Percentiles rank a stretch among this genome's conserved stretches.
Evolutionary conservation across 1,140 invertebrate genomes (phyloP).

Genomic region (Cydia amplana): DNA sequence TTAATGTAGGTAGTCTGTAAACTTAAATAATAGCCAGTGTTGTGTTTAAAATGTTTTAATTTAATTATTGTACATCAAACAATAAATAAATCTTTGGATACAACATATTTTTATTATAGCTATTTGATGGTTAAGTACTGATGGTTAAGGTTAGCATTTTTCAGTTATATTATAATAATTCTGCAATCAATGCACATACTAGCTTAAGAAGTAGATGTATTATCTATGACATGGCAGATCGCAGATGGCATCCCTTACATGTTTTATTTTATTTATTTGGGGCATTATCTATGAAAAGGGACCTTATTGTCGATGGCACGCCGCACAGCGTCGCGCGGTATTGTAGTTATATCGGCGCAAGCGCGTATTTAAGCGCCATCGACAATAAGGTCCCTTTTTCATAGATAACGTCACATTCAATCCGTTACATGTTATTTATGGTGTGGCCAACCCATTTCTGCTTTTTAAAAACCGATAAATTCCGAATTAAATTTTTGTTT

Average conservation of each 20-base stretch:
- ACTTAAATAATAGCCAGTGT: conserved; percentile 44
- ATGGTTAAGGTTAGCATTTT: conserved; percentile 28
- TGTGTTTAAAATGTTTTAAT: conserved; percentile 61
- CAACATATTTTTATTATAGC: conserved; percentile 56
- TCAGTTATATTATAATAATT: background rate
- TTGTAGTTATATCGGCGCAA: too few relatives aligned
- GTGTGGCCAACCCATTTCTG: too few relatives aligned
- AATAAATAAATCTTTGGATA: conserved; percentile 72
- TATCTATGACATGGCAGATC: background rate
- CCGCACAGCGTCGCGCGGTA: too few relatives aligned
- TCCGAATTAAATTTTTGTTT: too few relatives aligned
- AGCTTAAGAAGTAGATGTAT: conserved; percentile 9
- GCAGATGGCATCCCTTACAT: background rate
- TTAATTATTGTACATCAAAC: conserved; percentile 68
- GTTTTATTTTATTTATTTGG: too few relatives aligned
- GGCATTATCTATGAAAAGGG: too few relatives aligned
- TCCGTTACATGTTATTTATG: background rate
- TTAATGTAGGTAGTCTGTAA: conserved; percentile 40
- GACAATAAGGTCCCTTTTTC: too few relatives aligned
- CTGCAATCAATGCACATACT: background rate
- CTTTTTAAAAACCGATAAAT: too few relatives aligned
- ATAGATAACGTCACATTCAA: too few relatives aligned
- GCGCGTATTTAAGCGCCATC: too few relatives aligned
- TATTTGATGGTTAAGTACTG: conserved; percentile 53
- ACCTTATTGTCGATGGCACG: too few relatives aligned